Conservation (phyloP, 2,113 vertebrate genomes). For the Zosterops pallidus region DNA sequence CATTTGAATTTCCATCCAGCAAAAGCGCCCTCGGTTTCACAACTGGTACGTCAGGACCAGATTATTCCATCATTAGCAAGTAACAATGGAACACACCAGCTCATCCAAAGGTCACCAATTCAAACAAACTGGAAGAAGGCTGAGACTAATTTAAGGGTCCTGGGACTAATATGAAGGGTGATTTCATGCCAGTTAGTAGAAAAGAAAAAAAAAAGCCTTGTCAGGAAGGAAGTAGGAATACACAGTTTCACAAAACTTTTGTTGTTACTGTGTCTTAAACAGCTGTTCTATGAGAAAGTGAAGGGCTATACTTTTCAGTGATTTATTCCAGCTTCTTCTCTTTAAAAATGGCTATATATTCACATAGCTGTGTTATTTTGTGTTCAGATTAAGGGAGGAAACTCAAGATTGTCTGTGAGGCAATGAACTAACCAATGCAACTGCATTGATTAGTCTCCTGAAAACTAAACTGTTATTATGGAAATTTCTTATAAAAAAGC, state of each 20-base stretch:
- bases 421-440: not conserved
- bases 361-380: not conserved
- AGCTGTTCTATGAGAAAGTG: not conserved
- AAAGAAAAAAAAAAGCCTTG: not conserved
- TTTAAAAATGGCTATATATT: not conserved
- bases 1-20: not conserved
- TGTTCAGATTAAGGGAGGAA: not conserved
- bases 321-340: not conserved
- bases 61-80: conserved; percentile 47
- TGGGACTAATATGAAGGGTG: not conserved
- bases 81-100: conserved; percentile 40
- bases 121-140: not conserved
- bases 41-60: not conserved
- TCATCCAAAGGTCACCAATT: conserved; percentile 57
- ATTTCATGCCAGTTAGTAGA: not conserved
- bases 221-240: not conserved
- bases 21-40: not conserved
- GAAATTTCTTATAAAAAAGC: not conserved
- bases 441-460: not conserved
- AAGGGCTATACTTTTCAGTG: not conserved
- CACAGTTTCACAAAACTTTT: not conserved
- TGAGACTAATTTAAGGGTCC: conserved; percentile 23
- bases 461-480: not conserved
- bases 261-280: not conserved
- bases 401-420: not conserved